A percentile compares a stretch with the other conserved stretches of the same genome.
phyloP scores from a whole-genome alignment of 2,888 invertebrate species.

The Choreutis nemorana region DNA sequence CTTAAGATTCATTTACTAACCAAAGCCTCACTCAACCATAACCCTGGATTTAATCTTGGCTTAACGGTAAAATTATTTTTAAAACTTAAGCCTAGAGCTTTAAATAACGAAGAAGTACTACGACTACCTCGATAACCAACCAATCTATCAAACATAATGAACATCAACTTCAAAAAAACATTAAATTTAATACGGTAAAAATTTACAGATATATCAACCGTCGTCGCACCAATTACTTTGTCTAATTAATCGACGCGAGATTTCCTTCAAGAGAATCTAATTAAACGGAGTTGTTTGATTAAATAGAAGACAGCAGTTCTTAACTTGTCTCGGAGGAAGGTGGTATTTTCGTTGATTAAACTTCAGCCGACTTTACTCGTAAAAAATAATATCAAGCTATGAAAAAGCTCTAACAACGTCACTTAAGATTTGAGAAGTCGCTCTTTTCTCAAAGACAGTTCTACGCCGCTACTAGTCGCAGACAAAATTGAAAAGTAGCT shows the following conservation, averaged over 20 bases:
- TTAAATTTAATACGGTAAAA: too few species aligned
- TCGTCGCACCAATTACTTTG: constrained; percentile 35
- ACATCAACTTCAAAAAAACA: too few species aligned
- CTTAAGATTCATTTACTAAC: constrained; percentile 34
- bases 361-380: constrained; percentile 20
- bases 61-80: too few species aligned
- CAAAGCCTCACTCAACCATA: constrained; percentile 34
- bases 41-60: too few species aligned
- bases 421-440: constrained; percentile 14
- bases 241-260: constrained; percentile 46
- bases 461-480: constrained; percentile 1
- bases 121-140: too few species aligned
- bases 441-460: neutral
- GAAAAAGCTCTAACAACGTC: constrained; percentile 29
- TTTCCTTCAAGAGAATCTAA: constrained; percentile 30
- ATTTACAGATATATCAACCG: too few species aligned
- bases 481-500: constrained; percentile 5
- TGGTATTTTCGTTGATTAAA: constrained; percentile 37
- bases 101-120: too few species aligned
- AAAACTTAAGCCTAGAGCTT: too few species aligned
- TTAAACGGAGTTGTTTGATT: constrained; percentile 43
- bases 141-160: too few species aligned
- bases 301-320: constrained; percentile 37
- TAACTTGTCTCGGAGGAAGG: constrained; percentile 35
- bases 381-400: constrained; percentile 21